Conservation (phyloP, 2,888 invertebrate species). For the Atethmia centrago region DNA sequence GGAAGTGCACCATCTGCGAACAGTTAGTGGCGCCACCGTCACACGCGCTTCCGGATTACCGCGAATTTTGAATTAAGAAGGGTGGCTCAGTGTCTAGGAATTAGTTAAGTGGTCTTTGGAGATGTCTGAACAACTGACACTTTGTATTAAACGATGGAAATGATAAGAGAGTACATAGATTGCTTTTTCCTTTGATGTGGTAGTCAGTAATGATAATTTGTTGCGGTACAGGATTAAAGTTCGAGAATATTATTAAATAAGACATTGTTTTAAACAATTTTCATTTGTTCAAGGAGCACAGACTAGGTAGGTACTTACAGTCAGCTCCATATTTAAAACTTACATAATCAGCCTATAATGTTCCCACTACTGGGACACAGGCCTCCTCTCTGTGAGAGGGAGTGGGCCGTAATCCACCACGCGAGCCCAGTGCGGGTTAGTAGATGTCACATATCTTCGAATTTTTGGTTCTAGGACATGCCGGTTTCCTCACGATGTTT, state of each 20-base stretch:
- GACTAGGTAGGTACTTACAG: neutral
- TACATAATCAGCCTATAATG: too few species aligned
- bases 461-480: too few species aligned
- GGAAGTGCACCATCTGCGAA: slow-evolving; percentile 72
- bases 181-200: slow-evolving; percentile 24
- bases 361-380: too few species aligned
- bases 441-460: too few species aligned
- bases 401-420: too few species aligned
- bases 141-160: slow-evolving; percentile 25
- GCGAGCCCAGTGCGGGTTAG: too few species aligned
- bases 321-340: neutral
- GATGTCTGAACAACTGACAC: slow-evolving; percentile 47
- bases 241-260: neutral
- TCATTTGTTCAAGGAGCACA: neutral
- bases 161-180: slow-evolving; percentile 37
- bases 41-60: slow-evolving; percentile 68
- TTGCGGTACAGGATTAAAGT: neutral
- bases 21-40: slow-evolving; percentile 75
- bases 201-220: neutral
- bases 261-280: neutral
- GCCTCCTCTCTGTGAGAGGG: too few species aligned
- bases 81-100: slow-evolving; percentile 58
- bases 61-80: slow-evolving; percentile 59
- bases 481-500: too few species aligned
- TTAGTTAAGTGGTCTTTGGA: slow-evolving; percentile 36